Percentiles rank a stretch among this genome's conserved stretches.
Evolutionary conservation across 2,113 vertebrate species (phyloP).

Genomic region (Python bivittatus): DNA sequence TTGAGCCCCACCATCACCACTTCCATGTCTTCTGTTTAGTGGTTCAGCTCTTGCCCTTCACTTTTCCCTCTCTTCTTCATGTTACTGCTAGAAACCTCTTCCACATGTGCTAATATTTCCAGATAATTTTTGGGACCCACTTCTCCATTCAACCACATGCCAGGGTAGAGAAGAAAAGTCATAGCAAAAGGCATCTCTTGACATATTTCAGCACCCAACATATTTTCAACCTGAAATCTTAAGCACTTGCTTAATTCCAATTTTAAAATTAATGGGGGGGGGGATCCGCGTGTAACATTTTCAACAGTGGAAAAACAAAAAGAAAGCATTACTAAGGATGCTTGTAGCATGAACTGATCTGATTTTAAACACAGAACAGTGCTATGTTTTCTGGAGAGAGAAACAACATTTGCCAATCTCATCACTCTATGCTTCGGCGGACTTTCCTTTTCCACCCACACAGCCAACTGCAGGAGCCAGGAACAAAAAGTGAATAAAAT

Average conservation of each 20-base stretch:
- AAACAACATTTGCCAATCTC: not conserved
- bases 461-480: not conserved
- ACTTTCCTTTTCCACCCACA: not conserved
- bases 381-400: not conserved
- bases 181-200: too few species aligned
- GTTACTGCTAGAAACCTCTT: too few species aligned
- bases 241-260: not conserved
- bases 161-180: too few species aligned
- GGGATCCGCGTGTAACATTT: not conserved
- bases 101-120: too few species aligned
- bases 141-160: too few species aligned
- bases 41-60: too few species aligned
- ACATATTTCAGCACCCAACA: not conserved
- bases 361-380: not conserved
- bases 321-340: not conserved
- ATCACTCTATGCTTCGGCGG: too few species aligned
- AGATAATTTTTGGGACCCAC: too few species aligned
- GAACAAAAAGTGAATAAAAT: not conserved
- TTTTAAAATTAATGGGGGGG: not conserved
- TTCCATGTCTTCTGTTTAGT: too few species aligned
- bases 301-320: not conserved
- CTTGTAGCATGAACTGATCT: not conserved
- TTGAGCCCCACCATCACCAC: too few species aligned
- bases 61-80: too few species aligned
- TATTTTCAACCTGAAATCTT: not conserved